Evolutionary conservation across 1,140 invertebrate genomes (phyloP).

Genomic region (Hycleus cichorii): DNA sequence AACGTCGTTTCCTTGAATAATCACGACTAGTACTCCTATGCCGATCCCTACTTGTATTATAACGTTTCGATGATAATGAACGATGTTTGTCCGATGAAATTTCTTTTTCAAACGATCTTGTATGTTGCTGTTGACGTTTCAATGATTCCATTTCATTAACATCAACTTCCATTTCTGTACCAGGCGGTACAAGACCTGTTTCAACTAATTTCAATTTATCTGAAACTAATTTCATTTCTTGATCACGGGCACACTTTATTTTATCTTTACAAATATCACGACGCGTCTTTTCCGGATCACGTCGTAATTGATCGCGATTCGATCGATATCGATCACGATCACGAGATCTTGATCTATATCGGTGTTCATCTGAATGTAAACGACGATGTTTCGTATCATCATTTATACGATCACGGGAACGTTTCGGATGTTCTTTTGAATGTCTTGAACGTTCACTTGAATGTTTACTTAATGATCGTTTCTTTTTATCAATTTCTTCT

Average conservation of each 20-base stretch:
- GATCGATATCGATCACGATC: not conserved
- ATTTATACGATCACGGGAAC: not conserved
- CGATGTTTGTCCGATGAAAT: not conserved
- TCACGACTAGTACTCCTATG: not conserved
- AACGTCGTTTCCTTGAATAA: not conserved
- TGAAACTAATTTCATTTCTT: constrained; percentile 31
- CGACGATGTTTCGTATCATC: not conserved
- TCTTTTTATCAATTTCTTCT: not conserved
- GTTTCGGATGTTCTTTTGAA: not conserved
- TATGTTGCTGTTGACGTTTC: not conserved
- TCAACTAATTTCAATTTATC: constrained; percentile 34
- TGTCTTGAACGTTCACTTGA: not conserved
- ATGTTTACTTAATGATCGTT: not conserved
- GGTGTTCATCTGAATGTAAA: not conserved
- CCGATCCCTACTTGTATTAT: no score
- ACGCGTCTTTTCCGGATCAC: constrained; percentile 39
- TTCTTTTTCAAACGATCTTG: not conserved
- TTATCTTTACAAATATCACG: constrained; percentile 37
- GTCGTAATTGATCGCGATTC: constrained; percentile 13
- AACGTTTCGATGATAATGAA: no score
- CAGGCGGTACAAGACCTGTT: constrained; percentile 39
- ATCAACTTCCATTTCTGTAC: constrained; percentile 39
- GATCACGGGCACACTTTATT: constrained; percentile 34
- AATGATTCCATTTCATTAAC: constrained; percentile 1
- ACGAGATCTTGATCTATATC: not conserved